Base-by-base conservation (phyloP, 2,113 vertebrate genomes). In the Cinclus cinclus region DNA sequence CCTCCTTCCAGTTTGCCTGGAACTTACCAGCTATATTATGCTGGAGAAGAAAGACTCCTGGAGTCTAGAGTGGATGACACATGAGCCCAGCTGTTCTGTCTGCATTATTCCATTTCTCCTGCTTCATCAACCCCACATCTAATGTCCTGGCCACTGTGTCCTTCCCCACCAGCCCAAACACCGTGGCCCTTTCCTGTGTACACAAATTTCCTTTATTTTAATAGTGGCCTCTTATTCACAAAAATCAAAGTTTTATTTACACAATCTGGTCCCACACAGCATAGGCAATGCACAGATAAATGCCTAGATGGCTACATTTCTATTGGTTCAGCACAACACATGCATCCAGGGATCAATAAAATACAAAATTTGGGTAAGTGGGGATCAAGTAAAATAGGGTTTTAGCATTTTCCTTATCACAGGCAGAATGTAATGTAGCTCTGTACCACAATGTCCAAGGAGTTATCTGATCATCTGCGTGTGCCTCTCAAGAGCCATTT, bases 21-120 rank as follows among this genome's bases (percentile, higher is more conserved):
- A 92, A 64, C 0, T 2, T 64, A 53, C 3, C 18, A 47, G 9
- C 25, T 42, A 9, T 0, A 1, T 49, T 41, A 55, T 6, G 3
- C 4, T n/a, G 24, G 47, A 69, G n/a, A 41, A 59, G 42, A 63
- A 93, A 28, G 17, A 25, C 31, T 69, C 24, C 8, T 42, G 19
- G 20, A 63, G 49, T 37, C 65, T 46, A 20, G 39, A 63, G 55
- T 0, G 52, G 31, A n/a, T 25, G 47, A 31, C 7, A 39, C 16
- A 37, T 0, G 1, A 88, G 22, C 25, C 15, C 15, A 22, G 15
- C 35, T 37, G 11, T 37, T 58, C 55, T 60, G 7, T 21, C 63
- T 41, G 49, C 46, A 28, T 89, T 52, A 69, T 41, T 53, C 42
- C 3, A 5, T 41, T 59, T 44, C 30, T 90, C 18, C 25, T 89